Base-by-base conservation (phyloP, 2,888 invertebrate species). In the Seira ritae region DNA sequence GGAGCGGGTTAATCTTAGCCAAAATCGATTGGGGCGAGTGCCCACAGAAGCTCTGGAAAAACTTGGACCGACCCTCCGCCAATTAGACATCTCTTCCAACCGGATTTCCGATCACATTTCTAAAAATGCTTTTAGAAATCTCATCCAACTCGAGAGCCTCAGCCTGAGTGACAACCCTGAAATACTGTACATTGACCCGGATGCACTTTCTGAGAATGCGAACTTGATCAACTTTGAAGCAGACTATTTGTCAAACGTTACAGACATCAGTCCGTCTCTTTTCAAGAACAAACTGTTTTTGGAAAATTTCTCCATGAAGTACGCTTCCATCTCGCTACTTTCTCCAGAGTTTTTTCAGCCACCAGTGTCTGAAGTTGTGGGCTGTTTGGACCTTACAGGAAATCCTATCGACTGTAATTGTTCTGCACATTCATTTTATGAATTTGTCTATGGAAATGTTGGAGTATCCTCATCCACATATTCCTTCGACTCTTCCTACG, bases 401-500 rank as follows among this genome's bases (percentile, higher is more conserved):
- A 86, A 85, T 82, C 87, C 87, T 8, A 69, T 86, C 17, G 87
- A 86, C 68, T 87, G 87, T 71, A 87, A 87, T 24, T 86, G 87
- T 46, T 83, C 86, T 15, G 77, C 80, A 12, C 80, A 74, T 46
- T 60, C 84, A 1, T 76, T 87, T n/a, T 87, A 80, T 69, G 71
- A 84, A 76, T 86, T 84, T 69, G 69, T 86, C n/a, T 79, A 75
- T 19, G 50, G 66, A 19, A 60, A 60, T 37, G 19, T 80, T 62
- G 80, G 70, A 74, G 74, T 50, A 15, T 65, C 72, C 1, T 55
- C 78, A n/a, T 67, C 72, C 0, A 42, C 24, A 3, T 37, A 46
- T 31, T 65, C 46, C 42, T 55, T 50, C 15, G 42, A 75, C 20
- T 23, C 75, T 4, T 60, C 68, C 8, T 75, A 69, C 22, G 37